phyloP scores from a whole-genome alignment of 2,888 invertebrate genomes.

The Drosophila maculinotata region DNA sequence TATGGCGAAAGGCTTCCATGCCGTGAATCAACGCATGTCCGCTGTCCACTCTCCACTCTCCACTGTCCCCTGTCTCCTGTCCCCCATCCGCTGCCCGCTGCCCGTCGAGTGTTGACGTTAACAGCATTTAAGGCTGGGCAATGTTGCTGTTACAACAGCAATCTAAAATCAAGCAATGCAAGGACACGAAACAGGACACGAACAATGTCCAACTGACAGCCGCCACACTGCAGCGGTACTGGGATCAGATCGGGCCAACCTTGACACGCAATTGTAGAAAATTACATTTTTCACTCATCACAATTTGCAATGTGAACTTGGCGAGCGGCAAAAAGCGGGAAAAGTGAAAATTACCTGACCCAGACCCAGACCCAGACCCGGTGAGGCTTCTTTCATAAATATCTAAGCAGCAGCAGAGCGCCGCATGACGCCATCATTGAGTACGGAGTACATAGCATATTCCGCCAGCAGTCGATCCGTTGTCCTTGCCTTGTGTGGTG shows the following conservation, averaged over 20 bases:
- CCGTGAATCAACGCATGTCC: conserved; percentile 1
- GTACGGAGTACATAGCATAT: conserved; percentile 1
- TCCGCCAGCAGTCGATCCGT: conserved; percentile 13
- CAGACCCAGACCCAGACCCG: too few relatives aligned
- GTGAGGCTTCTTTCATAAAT: conserved; percentile 67
- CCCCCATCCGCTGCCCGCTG: too few relatives aligned
- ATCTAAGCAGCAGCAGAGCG: conserved; percentile 57
- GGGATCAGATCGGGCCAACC: conserved; percentile 11
- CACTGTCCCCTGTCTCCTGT: too few relatives aligned
- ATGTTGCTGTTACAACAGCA: conserved; percentile 16
- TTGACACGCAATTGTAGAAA: conserved; percentile 46
- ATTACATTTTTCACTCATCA: conserved; percentile 17
- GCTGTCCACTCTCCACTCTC: too few relatives aligned
- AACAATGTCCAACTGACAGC: conserved; percentile 14
- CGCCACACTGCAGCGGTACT: background rate
- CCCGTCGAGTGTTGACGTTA: background rate
- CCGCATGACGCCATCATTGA: conserved; percentile 65
- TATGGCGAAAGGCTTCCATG: conserved; percentile 62
- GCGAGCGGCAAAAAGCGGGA: conserved; percentile 27
- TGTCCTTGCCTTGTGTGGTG: conserved; percentile 19
- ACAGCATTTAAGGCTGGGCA: conserved; percentile 5
- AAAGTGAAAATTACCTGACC: conserved; percentile 23
- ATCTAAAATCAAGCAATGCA: conserved; percentile 45
- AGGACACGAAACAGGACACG: background rate
- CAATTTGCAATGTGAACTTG: conserved; percentile 37